phyloP scores from a whole-genome alignment of 2,797 vertebrate genomes.

The Uromys caudimaculatus region DNA sequence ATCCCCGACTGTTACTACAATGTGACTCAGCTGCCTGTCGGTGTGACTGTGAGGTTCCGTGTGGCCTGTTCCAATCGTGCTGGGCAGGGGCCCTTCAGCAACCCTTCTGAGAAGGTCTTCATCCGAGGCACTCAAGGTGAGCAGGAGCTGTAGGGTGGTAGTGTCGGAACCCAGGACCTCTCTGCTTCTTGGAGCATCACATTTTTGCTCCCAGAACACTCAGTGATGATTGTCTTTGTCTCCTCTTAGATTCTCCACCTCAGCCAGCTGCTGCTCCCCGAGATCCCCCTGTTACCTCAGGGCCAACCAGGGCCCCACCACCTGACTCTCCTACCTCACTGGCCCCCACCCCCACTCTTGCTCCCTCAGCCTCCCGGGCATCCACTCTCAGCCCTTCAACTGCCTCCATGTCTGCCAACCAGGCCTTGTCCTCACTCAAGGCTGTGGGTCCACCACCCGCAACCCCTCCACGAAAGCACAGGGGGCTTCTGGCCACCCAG shows the following conservation, averaged over 20 bases:
- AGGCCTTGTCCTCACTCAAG: constrained; percentile 80
- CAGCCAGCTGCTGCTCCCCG: constrained; percentile 62
- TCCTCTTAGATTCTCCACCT: constrained; percentile 73
- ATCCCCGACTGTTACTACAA: constrained; percentile 97
- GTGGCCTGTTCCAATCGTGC: constrained; percentile 98
- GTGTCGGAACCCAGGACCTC: neutral
- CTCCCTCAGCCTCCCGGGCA: neutral
- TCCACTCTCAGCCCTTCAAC: constrained; percentile 17
- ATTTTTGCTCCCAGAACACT: neutral
- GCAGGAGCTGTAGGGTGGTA: neutral
- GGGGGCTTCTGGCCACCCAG: constrained; percentile 68
- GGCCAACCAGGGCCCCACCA: constrained; percentile 58
- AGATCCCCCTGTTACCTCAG: constrained; percentile 83
- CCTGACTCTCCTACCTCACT: constrained; percentile 65
- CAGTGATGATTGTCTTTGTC: constrained; percentile 17
- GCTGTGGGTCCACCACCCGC: constrained; percentile 82
- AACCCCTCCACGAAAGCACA: constrained; percentile 86
- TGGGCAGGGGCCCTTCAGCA: constrained; percentile 97
- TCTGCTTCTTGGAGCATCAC: neutral
- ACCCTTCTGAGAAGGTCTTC: constrained; percentile 90
- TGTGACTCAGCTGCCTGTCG: constrained; percentile 91
- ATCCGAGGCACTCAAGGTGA: constrained; percentile 90
- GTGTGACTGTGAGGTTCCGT: constrained; percentile 92
- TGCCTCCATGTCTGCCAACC: neutral
- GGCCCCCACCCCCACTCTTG: constrained; percentile 33